Evolutionary conservation across 2,113 vertebrate species (phyloP), one percentile per base, ranked within the genome.

Genomic region (Prietella phreatophila): DNA sequence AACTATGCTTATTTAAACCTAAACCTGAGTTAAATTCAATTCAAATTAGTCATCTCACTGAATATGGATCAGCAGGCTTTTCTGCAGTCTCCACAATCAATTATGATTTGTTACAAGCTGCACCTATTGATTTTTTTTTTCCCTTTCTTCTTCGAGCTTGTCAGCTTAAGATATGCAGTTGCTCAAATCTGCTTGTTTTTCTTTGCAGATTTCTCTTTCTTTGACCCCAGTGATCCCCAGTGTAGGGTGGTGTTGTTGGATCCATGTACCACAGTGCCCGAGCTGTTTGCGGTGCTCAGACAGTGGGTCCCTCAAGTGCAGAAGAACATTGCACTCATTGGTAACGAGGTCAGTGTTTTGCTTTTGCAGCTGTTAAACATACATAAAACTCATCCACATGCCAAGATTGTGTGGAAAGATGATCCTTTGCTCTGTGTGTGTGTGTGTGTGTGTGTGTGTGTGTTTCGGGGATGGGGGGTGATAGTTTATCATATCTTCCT

Each of bases 291-390:
- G 47, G 96, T 99, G 86, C 95, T 99, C 91, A 96, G 98, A 85
- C 98, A 99, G 76, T 99, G 98, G 98, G 98, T 99, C 88, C 98
- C 98, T 25, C 98, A 99, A 92, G 98, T 99, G 82, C 98, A 99
- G 95, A 97, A 97, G 92, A 98, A 97, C 92, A 97, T 99, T 10
- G 93, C 96, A 88, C 80, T 97, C 47, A 98, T 99, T 86, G 97
- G 98, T 84, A 97, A 96, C 63, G 97, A 99, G 98, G 98, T 99
- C 89, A 96, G 91, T 19, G 71, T 36, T 9, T 27, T 9, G 17
- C 39, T 13, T 19, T 22, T 25, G 56, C 25, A 80, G 86, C 81
- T 87, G 81, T 53, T 50, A 39, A 82, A 55, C 58, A 39, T 30
- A 42, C 73, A 53, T 55, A 20, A 10, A 4, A 10, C 39, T 25